phyloP scores from a whole-genome alignment of 2,113 vertebrate genomes.

The Sakesphorus luctuosus region DNA sequence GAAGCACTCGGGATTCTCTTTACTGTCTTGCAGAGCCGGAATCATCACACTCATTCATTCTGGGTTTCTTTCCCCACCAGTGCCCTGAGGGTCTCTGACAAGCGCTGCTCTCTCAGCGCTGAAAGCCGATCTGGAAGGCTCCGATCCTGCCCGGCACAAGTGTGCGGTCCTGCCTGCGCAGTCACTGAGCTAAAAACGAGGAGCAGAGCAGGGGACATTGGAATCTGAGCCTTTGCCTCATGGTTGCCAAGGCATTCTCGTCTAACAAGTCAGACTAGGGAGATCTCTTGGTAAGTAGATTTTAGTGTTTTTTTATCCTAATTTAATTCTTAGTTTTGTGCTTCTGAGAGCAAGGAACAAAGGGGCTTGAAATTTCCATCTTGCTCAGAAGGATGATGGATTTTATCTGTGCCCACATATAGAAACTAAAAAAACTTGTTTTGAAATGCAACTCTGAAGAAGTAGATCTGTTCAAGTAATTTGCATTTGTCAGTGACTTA shows the following conservation, averaged over 20 bases:
- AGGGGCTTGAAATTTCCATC: background rate
- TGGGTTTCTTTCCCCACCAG: background rate
- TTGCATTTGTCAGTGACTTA: background rate
- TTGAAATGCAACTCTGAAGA: background rate
- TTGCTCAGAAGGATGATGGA: background rate
- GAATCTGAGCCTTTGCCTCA: background rate
- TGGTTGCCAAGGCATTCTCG: background rate
- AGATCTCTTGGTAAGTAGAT: background rate
- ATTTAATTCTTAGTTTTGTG: background rate
- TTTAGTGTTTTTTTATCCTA: background rate
- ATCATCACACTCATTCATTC: background rate
- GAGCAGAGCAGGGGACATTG: background rate
- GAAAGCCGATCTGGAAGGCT: constrained; percentile 27
- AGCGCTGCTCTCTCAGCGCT: background rate
- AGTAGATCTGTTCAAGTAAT: background rate
- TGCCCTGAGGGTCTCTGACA: background rate
- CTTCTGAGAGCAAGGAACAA: background rate
- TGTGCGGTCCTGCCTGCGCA: constrained; percentile 2
- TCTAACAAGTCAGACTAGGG: background rate
- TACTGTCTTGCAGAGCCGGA: background rate
- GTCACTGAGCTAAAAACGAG: constrained; percentile 53
- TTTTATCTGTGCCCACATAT: background rate
- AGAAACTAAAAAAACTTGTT: background rate
- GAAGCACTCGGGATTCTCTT: background rate
- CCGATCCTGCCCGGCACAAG: constrained; percentile 12